phyloP scores from a whole-genome alignment of 2,888 invertebrate genomes.

The Hanleya hanleyi region DNA sequence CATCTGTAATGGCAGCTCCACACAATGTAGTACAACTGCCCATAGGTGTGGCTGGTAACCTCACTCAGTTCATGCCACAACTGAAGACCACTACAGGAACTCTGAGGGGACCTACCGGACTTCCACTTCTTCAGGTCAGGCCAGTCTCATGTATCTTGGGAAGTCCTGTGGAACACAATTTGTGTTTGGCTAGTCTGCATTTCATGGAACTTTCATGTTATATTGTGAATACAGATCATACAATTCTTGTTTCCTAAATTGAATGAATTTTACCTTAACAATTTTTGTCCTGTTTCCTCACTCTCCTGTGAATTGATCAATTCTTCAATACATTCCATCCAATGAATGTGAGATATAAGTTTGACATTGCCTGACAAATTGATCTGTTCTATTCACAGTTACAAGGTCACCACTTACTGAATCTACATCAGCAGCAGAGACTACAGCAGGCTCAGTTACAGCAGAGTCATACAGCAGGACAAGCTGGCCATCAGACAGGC shows the following conservation, averaged over 20 bases:
- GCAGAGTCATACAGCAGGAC: slow-evolving; percentile 29
- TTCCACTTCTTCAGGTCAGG: slow-evolving; percentile 66
- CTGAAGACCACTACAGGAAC: slow-evolving; percentile 55
- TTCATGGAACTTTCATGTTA: too few species aligned
- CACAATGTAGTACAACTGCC: slow-evolving; percentile 66
- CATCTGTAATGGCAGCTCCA: slow-evolving; percentile 10
- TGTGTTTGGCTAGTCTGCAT: background rate
- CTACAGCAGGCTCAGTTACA: background rate
- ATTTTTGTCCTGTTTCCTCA: background rate
- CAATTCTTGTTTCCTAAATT: background rate
- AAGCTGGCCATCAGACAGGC: slow-evolving; percentile 27
- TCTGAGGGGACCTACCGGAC: slow-evolving; percentile 47
- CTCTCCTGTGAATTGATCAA: background rate
- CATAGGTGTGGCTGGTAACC: slow-evolving; percentile 58
- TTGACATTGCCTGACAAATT: too few species aligned
- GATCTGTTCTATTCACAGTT: slow-evolving; percentile 34
- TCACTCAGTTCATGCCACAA: slow-evolving; percentile 66
- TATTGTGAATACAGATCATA: background rate
- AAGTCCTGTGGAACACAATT: too few species aligned
- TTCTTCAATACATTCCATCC: background rate
- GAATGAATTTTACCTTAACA: background rate
- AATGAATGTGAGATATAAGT: too few species aligned
- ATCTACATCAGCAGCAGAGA: slow-evolving; percentile 49
- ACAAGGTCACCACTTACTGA: slow-evolving; percentile 57
- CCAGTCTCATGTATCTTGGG: background rate